Evolutionary conservation across 2,888 invertebrate species (phyloP), one percentile per base, ranked within the genome.

Genomic region (Baccha elongata): DNA sequence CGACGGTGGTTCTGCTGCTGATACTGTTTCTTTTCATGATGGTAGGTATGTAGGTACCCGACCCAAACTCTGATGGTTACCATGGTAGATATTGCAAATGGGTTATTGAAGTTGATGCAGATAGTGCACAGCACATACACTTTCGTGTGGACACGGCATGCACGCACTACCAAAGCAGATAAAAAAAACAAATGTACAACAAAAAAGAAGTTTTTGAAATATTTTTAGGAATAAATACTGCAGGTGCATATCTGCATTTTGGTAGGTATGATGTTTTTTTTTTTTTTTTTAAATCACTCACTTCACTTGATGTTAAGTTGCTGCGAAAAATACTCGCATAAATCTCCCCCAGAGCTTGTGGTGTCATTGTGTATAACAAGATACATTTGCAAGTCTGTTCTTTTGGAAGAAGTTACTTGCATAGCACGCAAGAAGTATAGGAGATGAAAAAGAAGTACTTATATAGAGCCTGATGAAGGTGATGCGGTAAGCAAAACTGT

Each of bases 211-310:
- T 68, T 72, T 83, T 83, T 62, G 44, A 83, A 83, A 83, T 83
- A 83, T 83, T 83, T 83, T 83, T 83, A 83, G 72, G 78, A 83
- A 83, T 78, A 83, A 78, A 84, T 74, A 74, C 79, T 84, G 84
- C 84, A 84, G 84, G 84, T 84, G 84, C 84, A 84, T 84, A 84
- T 84, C 79, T 78, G 35, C 46, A 29, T 6, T 52, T 17, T 35
- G 46, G 48, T 53, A 46, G 46, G 40, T 35, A 52, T 58, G 58
- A 40, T 62, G 58, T 46, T 48, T 44, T 42, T 35, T 79, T 26
- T 78, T 68, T 72, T 58, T 69, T 69, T 72, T 52, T 46, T 35
- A 55, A 79, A 58, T 83, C 71, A 74, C 76, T 78, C 72, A 83
- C 76, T 83, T 64, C 32, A 78, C 60, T 78, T 69, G 76, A 80